Conservation (phyloP, 2,113 vertebrate genomes). For the Colius striatus region DNA sequence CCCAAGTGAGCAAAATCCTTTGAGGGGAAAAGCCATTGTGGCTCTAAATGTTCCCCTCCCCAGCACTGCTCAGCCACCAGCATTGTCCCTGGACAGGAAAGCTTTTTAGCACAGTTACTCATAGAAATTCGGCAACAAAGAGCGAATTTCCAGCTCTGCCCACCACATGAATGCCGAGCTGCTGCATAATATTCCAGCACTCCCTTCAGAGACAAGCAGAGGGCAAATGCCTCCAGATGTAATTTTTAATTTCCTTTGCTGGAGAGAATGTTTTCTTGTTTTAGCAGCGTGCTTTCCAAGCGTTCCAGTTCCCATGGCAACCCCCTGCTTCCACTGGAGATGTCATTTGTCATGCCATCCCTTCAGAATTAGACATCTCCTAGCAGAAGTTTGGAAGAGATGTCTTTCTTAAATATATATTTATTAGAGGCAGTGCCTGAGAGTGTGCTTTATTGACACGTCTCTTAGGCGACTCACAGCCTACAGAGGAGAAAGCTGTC, state of each 20-base stretch:
- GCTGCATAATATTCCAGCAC: background rate
- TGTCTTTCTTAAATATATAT: conserved; percentile 58
- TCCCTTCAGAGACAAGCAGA: conserved; percentile 4
- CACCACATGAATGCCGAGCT: background rate
- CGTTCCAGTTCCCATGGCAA: conserved; percentile 63
- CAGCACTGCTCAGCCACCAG: background rate
- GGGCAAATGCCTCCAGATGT: conserved; percentile 50
- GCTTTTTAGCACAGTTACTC: background rate
- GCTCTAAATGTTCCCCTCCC: background rate
- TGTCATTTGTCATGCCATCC: conserved; percentile 60
- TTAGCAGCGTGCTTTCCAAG: conserved; percentile 11
- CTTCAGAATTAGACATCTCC: conserved; percentile 46
- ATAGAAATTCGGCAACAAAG: background rate
- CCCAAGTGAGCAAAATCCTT: background rate
- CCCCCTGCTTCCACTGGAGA: conserved; percentile 30
- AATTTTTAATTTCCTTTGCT: conserved; percentile 62
- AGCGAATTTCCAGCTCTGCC: background rate
- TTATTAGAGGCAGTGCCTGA: conserved; percentile 47
- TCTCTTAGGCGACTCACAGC: conserved; percentile 34
- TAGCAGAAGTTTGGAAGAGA: conserved; percentile 56
- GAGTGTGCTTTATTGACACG: conserved; percentile 45
- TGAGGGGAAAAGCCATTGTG: background rate
- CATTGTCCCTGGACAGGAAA: background rate
- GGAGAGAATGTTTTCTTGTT: conserved; percentile 51
- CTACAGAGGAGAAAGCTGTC: conserved; percentile 49